Conservation (phyloP, 2,113 vertebrate species). For the Malurus alboscapulatus region DNA sequence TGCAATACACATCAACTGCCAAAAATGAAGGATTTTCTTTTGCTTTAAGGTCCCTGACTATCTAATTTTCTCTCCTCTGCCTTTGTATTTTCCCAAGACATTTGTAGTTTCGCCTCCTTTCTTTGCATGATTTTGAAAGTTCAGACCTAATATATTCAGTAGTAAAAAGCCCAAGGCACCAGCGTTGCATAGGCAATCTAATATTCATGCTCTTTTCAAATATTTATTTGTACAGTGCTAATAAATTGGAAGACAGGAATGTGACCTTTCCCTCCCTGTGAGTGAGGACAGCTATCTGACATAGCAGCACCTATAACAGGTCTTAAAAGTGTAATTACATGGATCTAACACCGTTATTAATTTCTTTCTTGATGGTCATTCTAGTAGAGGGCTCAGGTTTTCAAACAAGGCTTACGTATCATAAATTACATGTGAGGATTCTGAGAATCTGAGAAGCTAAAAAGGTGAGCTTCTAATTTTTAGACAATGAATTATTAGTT, state of each 20-base stretch:
- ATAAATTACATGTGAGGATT: neutral
- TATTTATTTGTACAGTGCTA: slow-evolving; percentile 62
- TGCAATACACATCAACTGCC: neutral
- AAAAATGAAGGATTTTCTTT: slow-evolving; percentile 33
- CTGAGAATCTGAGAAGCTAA: neutral
- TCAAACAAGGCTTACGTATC: neutral
- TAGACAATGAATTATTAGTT: neutral
- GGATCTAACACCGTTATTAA: neutral
- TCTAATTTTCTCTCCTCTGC: neutral
- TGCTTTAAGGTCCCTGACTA: neutral
- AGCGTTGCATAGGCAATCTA: slow-evolving; percentile 20
- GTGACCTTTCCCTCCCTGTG: slow-evolving; percentile 33
- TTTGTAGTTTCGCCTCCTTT: slow-evolving; percentile 17
- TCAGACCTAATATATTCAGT: slow-evolving; percentile 16
- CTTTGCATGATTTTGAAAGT: slow-evolving; percentile 3
- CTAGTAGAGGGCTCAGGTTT: neutral
- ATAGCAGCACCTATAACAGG: neutral
- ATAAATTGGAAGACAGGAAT: slow-evolving; percentile 48
- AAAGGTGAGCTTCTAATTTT: neutral
- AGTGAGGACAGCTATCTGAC: neutral
- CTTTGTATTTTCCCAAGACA: neutral
- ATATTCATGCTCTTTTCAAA: slow-evolving; percentile 64
- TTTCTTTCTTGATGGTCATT: neutral
- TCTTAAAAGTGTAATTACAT: neutral
- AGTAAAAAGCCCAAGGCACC: slow-evolving; percentile 35